Percentiles rank a stretch among this genome's conserved stretches.
Conservation (phyloP, 2,797 vertebrate species). For the Varecia variegata region DNA sequence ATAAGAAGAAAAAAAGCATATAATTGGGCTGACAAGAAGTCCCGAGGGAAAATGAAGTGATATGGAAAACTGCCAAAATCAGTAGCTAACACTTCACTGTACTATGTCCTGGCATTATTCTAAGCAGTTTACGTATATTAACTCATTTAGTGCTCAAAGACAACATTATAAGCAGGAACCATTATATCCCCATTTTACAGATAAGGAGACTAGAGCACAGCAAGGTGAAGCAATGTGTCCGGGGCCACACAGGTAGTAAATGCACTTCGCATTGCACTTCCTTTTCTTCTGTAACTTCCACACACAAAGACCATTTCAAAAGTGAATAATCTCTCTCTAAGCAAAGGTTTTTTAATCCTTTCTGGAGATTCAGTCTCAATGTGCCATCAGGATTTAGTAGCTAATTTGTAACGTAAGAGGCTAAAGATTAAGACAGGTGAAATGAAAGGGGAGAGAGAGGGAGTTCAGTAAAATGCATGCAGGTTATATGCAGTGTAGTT, state of each 20-base stretch:
- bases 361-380: neutral
- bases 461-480: neutral
- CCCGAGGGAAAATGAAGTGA: neutral
- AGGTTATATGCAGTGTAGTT: neutral
- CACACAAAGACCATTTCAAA: neutral
- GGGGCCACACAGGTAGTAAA: neutral
- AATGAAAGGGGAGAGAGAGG: neutral
- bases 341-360: neutral
- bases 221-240: neutral
- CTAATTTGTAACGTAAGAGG: neutral
- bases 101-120: neutral
- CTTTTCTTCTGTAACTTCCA: neutral
- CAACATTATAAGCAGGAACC: neutral
- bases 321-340: neutral
- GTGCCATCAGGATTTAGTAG: neutral
- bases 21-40: neutral
- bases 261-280: neutral
- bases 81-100: neutral
- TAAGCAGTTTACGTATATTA: neutral
- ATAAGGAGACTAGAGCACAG: neutral
- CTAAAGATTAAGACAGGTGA: neutral
- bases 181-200: neutral
- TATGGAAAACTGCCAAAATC: neutral
- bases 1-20: neutral
- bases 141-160: constrained; percentile 3